Percentiles rank a stretch among this genome's conserved stretches.
Evolutionary conservation across 2,113 vertebrate genomes (phyloP).

Genomic region (Saiga tatarica): DNA sequence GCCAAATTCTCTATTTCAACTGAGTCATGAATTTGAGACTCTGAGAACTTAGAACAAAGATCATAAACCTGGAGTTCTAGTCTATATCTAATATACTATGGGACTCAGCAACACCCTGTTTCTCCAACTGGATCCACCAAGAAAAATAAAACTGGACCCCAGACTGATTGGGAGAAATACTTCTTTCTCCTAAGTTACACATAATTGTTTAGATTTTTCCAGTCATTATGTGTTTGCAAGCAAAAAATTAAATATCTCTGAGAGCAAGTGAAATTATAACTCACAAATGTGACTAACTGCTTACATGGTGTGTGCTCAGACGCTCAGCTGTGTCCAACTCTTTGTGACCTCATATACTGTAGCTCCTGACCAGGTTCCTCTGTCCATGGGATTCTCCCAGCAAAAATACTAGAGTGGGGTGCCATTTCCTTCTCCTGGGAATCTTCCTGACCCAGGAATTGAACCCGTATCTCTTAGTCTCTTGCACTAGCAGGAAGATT

Average conservation of each 20-base stretch:
- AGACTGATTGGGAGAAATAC: neutral
- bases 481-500: neutral
- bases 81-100: neutral
- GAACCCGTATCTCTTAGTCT: neutral
- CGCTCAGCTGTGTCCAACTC: neutral
- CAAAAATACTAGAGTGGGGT: neutral
- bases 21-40: neutral
- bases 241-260: conserved; percentile 25
- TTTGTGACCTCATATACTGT: neutral
- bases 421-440: neutral
- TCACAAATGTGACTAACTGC: conserved; percentile 34
- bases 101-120: neutral
- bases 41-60: neutral
- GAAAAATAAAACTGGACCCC: neutral
- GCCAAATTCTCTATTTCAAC: neutral
- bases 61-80: neutral
- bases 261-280: conserved; percentile 55
- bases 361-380: neutral
- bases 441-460: neutral
- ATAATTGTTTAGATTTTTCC: conserved; percentile 60
- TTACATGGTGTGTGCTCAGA: neutral
- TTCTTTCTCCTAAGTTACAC: conserved; percentile 41
- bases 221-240: conserved; percentile 28
- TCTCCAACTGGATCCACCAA: neutral
- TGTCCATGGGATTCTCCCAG: neutral